Evolutionary conservation across 2,113 vertebrate genomes (phyloP).

Genomic region (Symphodus melops): DNA sequence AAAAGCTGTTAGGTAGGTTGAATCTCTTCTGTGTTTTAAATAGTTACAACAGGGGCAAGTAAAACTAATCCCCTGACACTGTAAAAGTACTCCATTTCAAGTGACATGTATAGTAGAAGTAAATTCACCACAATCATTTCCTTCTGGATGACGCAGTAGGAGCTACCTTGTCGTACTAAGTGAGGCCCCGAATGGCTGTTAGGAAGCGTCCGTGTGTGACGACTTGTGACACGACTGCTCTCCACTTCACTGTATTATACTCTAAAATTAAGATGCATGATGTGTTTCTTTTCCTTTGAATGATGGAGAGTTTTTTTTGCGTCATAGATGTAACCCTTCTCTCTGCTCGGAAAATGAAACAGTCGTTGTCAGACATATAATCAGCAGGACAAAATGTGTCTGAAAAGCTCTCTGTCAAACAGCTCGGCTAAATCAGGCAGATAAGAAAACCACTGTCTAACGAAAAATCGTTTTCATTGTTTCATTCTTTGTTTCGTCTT

Average conservation of each 20-base stretch:
- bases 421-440: slow-evolving; percentile 31
- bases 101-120: background rate
- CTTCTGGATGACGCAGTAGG: background rate
- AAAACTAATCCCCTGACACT: too few relatives aligned
- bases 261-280: background rate
- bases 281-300: background rate
- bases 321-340: background rate
- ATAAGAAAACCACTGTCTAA: slow-evolving; percentile 39
- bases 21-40: too few relatives aligned
- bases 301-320: background rate
- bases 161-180: background rate
- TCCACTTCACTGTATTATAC: background rate
- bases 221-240: too few relatives aligned
- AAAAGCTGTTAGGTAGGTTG: too few relatives aligned
- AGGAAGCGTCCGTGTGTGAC: background rate
- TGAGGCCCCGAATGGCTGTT: background rate
- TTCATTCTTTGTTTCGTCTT: background rate
- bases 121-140: background rate
- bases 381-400: slow-evolving; percentile 28
- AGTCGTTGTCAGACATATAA: slow-evolving; percentile 25
- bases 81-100: too few relatives aligned
- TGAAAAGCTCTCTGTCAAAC: slow-evolving; percentile 21
- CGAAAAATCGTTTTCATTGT: too few relatives aligned
- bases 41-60: too few relatives aligned
- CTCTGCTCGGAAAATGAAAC: slow-evolving; percentile 23